These are phyloP conservation scores for Danio albolineatus DNA, from an alignment of 2,797 vertebrate genomes.

Conservation along the genomic window DNA sequence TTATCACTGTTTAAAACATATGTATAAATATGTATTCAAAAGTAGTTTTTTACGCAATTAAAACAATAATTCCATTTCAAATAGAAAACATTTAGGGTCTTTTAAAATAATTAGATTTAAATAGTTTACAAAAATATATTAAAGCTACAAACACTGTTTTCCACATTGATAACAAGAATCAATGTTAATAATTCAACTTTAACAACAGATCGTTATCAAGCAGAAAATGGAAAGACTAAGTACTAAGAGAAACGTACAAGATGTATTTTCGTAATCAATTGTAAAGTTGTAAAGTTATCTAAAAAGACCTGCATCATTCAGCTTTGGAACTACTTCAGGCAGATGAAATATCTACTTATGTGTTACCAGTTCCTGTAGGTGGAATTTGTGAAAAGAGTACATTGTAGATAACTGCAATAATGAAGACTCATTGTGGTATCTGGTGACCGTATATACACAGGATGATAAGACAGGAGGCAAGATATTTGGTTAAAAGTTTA, in stretches of 20 bases:
- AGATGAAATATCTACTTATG: background rate
- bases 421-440: background rate
- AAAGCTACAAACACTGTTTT: background rate
- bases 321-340: background rate
- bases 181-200: background rate
- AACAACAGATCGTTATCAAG: background rate
- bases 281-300: background rate
- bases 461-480: background rate
- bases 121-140: background rate
- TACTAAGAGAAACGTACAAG: too few relatives aligned
- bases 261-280: conserved; percentile 5
- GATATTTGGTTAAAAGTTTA: background rate
- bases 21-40: too few relatives aligned
- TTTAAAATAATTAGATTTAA: too few relatives aligned
- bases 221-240: background rate
- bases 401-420: background rate
- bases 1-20: too few relatives aligned
- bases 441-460: background rate
- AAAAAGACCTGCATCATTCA: background rate
- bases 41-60: too few relatives aligned
- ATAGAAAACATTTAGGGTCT: too few relatives aligned
- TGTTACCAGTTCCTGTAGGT: background rate
- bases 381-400: background rate
- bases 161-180: background rate
- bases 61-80: too few relatives aligned